These are phyloP conservation scores for Scaptomyza flava DNA, from an alignment of 2,888 invertebrate species.

Conservation along the genomic window DNA sequence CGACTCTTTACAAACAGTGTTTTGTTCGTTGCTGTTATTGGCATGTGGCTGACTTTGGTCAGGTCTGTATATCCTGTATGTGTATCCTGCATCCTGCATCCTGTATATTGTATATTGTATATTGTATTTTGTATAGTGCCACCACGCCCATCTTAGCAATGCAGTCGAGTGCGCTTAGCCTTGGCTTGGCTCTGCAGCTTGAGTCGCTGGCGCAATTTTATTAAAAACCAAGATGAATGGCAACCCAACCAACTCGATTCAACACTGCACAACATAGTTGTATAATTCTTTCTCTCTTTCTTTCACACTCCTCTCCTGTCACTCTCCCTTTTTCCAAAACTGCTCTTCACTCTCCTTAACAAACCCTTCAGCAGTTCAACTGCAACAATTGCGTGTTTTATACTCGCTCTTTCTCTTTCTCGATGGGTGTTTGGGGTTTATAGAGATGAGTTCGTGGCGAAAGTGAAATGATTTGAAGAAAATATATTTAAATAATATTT, in stretches of 20 bases:
- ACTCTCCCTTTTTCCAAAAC: constrained; percentile 12
- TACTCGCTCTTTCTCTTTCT: too few species aligned
- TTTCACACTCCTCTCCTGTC: constrained; percentile 21
- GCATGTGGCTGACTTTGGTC: constrained; percentile 44
- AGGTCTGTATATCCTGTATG: background rate
- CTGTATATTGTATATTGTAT: background rate
- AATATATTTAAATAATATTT: too few species aligned
- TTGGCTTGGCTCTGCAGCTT: constrained; percentile 35
- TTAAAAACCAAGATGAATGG: constrained; percentile 70
- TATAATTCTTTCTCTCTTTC: constrained; percentile 42
- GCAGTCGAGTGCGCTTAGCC: constrained; percentile 54
- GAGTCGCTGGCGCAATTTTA: constrained; percentile 59
- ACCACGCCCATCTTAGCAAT: constrained; percentile 42
- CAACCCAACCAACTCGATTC: constrained; percentile 22
- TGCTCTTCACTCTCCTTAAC: constrained; percentile 4
- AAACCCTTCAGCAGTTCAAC: constrained; percentile 2
- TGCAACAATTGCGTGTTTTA: constrained; percentile 21
- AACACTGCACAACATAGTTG: constrained; percentile 31
- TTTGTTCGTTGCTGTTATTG: constrained; percentile 45
- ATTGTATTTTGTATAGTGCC: constrained; percentile 9
- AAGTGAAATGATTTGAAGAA: background rate
- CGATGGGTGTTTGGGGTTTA: background rate
- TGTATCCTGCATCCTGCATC: background rate
- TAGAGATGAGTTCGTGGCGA: constrained; percentile 2
- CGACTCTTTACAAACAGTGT: constrained; percentile 3